Conservation (phyloP, 2,113 vertebrate species). For the Coryphaenoides rupestris region DNA sequence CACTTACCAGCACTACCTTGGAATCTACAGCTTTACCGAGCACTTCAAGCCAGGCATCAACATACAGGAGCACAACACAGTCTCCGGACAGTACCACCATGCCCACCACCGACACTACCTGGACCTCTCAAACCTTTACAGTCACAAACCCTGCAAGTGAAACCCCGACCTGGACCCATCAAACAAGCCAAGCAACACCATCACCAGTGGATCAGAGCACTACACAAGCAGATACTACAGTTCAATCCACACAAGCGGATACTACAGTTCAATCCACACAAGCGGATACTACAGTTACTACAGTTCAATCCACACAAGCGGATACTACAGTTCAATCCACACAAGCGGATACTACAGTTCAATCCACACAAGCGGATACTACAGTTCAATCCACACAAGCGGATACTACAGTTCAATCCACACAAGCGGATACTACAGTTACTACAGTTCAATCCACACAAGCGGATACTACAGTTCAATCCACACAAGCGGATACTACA, state of each 20-base stretch:
- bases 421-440: too few species aligned
- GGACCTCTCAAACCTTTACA: constrained; percentile 2
- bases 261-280: too few species aligned
- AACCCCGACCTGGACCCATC: background rate
- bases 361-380: constrained; percentile 32
- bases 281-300: too few species aligned
- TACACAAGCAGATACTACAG: constrained; percentile 9
- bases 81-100: constrained; percentile 18
- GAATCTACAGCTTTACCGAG: background rate
- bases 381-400: too few species aligned
- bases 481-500: too few species aligned
- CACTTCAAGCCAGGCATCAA: background rate
- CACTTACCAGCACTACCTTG: constrained; percentile 2
- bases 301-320: too few species aligned
- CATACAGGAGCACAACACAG: constrained; percentile 25
- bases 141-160: constrained; percentile 9
- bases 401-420: too few species aligned
- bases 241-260: constrained; percentile 16
- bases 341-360: background rate
- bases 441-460: too few species aligned
- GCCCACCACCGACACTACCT: constrained; percentile 6
- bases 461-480: too few species aligned
- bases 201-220: constrained; percentile 18
- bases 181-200: constrained; percentile 5
- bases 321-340: too few species aligned